phyloP scores from a whole-genome alignment of 2,888 invertebrate species.

The Tillus elongatus region DNA sequence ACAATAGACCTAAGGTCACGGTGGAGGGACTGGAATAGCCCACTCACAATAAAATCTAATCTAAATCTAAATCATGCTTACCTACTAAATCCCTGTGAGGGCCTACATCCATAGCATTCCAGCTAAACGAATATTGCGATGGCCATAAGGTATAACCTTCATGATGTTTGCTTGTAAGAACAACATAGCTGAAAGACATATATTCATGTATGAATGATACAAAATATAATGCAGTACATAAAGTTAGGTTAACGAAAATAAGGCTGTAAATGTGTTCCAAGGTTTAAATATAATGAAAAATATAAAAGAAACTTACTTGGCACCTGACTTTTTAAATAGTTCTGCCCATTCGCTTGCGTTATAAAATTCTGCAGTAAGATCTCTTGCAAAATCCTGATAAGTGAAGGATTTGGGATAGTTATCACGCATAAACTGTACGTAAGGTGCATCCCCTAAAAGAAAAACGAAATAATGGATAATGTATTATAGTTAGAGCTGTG shows the following conservation, averaged over 20 bases:
- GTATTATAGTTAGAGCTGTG: no score
- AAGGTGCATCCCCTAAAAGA: no score
- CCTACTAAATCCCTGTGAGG: slow-evolving; percentile 31
- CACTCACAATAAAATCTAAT: no score
- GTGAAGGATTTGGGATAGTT: slow-evolving; percentile 78
- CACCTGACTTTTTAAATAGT: slow-evolving; percentile 75
- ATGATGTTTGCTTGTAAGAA: slow-evolving; percentile 81
- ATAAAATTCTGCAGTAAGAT: slow-evolving; percentile 86
- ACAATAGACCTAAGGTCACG: no score
- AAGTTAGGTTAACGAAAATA: slow-evolving; percentile 3
- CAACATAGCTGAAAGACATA: slow-evolving; percentile 66
- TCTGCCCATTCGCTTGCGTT: slow-evolving; percentile 77
- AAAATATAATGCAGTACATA: not conserved
- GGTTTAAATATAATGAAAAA: not conserved
- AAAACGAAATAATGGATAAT: no score
- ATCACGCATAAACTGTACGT: slow-evolving; percentile 64
- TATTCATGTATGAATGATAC: no score
- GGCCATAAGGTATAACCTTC: slow-evolving; percentile 81
- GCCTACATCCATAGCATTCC: slow-evolving; percentile 49
- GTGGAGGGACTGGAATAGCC: no score
- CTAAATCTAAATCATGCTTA: no score
- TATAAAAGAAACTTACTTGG: slow-evolving; percentile 50
- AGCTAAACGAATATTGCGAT: slow-evolving; percentile 70
- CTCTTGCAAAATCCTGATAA: slow-evolving; percentile 84
- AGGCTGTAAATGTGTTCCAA: not conserved